Percentiles rank a stretch among this genome's conserved stretches.
phyloP scores from a whole-genome alignment of 2,888 invertebrate genomes.

The Clistopyga incitator region DNA sequence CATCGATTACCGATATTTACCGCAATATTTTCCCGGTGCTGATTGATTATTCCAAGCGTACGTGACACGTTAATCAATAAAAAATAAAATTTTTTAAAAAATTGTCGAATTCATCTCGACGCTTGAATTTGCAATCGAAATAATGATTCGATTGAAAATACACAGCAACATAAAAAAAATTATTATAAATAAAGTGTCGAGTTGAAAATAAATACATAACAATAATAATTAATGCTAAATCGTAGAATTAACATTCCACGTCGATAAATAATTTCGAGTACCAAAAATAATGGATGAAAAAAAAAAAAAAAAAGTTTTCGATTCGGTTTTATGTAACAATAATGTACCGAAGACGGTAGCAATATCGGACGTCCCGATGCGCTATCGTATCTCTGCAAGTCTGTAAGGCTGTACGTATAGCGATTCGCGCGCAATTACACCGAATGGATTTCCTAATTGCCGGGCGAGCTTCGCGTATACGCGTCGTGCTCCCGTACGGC shows the following conservation, averaged over 20 bases:
- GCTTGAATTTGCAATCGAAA: neutral
- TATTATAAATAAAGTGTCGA: too few relatives aligned
- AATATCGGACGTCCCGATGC: neutral
- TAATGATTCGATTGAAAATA: neutral
- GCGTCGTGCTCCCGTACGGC: constrained; percentile 31
- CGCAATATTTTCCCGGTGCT: neutral
- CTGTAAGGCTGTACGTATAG: constrained; percentile 59
- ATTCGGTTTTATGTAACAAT: too few relatives aligned
- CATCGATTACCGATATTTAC: neutral
- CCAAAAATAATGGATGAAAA: too few relatives aligned
- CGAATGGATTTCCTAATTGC: constrained; percentile 84
- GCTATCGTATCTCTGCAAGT: constrained; percentile 7
- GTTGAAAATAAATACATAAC: too few relatives aligned
- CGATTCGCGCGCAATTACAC: constrained; percentile 83
- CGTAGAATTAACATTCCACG: too few relatives aligned
- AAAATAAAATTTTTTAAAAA: neutral
- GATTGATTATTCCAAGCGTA: neutral
- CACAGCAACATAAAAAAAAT: neutral
- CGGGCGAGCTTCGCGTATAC: constrained; percentile 54
- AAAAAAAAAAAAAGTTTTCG: too few relatives aligned
- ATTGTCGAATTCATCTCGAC: neutral
- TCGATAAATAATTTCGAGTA: too few relatives aligned
- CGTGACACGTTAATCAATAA: constrained; percentile 33
- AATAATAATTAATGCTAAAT: too few relatives aligned
- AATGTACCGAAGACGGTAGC: constrained; percentile 66